Conservation (phyloP, 2,888 invertebrate species). For the Hemicrepidius hirtus region DNA sequence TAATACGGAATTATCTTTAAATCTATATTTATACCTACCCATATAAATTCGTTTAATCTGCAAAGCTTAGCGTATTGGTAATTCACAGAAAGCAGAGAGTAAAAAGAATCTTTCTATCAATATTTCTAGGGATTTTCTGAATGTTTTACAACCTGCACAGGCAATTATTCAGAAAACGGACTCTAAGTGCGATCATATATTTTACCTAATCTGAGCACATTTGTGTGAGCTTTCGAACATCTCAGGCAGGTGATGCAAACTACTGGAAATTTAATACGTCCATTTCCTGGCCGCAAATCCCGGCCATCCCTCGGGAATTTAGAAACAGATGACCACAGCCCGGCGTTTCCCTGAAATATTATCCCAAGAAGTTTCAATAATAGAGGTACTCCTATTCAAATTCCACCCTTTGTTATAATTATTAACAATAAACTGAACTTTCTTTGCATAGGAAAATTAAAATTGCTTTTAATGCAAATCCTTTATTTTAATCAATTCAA, state of each 20-base stretch:
- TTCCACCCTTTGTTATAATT: not conserved
- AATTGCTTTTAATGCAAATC: too few relatives aligned
- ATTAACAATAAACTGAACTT: too few relatives aligned
- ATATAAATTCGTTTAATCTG: not conserved
- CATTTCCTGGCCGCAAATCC: conserved; percentile 65
- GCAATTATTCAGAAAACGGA: conserved; percentile 42
- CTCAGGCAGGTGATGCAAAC: conserved; percentile 67
- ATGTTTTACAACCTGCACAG: conserved; percentile 4
- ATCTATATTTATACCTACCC: not conserved
- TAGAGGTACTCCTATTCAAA: conserved; percentile 46
- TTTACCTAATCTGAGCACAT: conserved; percentile 65
- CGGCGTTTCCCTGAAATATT: conserved; percentile 54
- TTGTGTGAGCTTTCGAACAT: conserved; percentile 62
- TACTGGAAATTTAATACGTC: conserved; percentile 67
- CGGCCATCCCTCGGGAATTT: conserved; percentile 60
- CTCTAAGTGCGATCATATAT: conserved; percentile 63
- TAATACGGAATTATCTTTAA: not conserved
- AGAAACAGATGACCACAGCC: conserved; percentile 64
- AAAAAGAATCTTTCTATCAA: not conserved
- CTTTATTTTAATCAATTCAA: too few relatives aligned
- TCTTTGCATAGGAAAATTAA: too few relatives aligned
- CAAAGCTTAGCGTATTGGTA: not conserved
- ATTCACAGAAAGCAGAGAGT: not conserved
- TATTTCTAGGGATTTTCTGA: conserved; percentile 17
- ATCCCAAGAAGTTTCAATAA: conserved; percentile 43